Evolutionary conservation across 2,113 vertebrate genomes (phyloP).

Genomic region (Corvus hawaiiensis): DNA sequence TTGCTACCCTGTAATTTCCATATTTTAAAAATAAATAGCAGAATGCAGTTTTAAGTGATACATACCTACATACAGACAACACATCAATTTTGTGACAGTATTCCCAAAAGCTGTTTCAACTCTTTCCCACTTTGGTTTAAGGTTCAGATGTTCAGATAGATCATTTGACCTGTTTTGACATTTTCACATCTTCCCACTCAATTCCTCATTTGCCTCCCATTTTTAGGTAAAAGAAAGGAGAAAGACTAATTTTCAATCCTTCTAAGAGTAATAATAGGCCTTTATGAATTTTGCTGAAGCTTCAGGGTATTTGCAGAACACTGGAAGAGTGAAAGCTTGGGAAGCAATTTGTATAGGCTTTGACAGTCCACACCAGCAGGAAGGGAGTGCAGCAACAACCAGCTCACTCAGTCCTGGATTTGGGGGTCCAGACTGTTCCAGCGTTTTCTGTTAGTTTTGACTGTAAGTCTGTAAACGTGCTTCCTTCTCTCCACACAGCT

Average conservation of each 20-base stretch:
- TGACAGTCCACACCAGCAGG: background rate
- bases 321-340: background rate
- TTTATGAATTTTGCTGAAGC: background rate
- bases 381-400: background rate
- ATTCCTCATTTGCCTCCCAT: background rate
- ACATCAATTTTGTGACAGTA: background rate
- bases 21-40: constrained; percentile 16
- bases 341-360: background rate
- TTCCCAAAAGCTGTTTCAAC: background rate
- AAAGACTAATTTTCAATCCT: background rate
- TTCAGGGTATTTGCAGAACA: background rate
- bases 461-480: background rate
- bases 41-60: background rate
- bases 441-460: background rate
- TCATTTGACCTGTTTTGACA: background rate
- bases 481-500: background rate
- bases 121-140: background rate
- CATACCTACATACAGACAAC: background rate
- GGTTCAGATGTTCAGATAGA: background rate
- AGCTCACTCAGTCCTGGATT: background rate
- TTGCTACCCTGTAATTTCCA: background rate
- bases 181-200: background rate
- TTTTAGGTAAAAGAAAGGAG: constrained; percentile 21
- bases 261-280: background rate
- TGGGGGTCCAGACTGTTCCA: background rate